Evolutionary conservation across 2,888 invertebrate species (phyloP).

Genomic region (Trachelus iudaicus): DNA sequence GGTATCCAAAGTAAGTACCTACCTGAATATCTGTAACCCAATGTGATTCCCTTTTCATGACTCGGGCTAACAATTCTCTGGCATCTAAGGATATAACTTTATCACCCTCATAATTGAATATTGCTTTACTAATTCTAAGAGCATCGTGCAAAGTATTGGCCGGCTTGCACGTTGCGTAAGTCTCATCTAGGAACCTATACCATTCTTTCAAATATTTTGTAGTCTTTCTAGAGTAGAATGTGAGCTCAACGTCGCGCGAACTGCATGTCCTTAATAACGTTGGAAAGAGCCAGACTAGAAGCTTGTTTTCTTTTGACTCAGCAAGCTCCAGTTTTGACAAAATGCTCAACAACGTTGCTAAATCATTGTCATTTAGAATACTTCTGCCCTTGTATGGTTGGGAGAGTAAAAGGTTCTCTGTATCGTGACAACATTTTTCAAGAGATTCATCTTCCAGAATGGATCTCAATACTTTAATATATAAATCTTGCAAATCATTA

Average conservation of each 20-base stretch:
- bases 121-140: slow-evolving; percentile 36
- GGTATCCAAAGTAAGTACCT: slow-evolving; percentile 23
- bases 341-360: slow-evolving; percentile 43
- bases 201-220: slow-evolving; percentile 47
- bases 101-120: slow-evolving; percentile 37
- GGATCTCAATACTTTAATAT: slow-evolving; percentile 35
- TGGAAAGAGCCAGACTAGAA: slow-evolving; percentile 47
- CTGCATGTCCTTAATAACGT: slow-evolving; percentile 36
- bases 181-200: slow-evolving; percentile 44
- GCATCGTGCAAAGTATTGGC: slow-evolving; percentile 34
- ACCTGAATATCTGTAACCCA: slow-evolving; percentile 59
- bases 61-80: slow-evolving; percentile 49
- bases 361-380: slow-evolving; percentile 19
- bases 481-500: slow-evolving; percentile 48
- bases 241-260: slow-evolving; percentile 45
- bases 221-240: slow-evolving; percentile 50
- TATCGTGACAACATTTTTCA: background rate
- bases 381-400: slow-evolving; percentile 5
- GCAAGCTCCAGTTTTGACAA: slow-evolving; percentile 51
- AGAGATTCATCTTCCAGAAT: slow-evolving; percentile 14
- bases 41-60: slow-evolving; percentile 42
- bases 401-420: slow-evolving; percentile 6
- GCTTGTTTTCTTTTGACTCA: slow-evolving; percentile 40
- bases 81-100: slow-evolving; percentile 32
- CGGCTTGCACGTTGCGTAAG: slow-evolving; percentile 30